Conservation (phyloP, 2,888 invertebrate genomes). For the Urechis unicinctus region DNA sequence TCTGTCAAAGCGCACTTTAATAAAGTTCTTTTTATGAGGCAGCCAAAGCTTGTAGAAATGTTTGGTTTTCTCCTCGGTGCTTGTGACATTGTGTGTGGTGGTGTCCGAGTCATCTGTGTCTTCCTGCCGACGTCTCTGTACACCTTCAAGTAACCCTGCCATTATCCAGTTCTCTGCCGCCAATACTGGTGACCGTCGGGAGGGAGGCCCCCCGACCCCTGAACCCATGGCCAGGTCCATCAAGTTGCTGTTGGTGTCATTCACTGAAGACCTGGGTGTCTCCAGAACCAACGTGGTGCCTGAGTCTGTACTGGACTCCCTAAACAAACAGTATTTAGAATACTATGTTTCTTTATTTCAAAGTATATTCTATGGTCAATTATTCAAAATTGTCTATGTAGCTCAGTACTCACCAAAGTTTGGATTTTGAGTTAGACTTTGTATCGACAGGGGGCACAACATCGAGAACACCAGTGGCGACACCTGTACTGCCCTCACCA, state of each 20-base stretch:
- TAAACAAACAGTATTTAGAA: background rate
- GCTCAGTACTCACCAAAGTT: too few relatives aligned
- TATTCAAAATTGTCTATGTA: too few relatives aligned
- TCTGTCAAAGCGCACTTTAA: slow-evolving; percentile 87
- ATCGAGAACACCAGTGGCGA: slow-evolving; percentile 38
- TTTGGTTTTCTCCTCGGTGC: slow-evolving; percentile 44
- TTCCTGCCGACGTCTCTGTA: background rate
- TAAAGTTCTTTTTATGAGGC: slow-evolving; percentile 55
- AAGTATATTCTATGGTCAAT: too few relatives aligned
- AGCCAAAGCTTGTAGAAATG: slow-evolving; percentile 73
- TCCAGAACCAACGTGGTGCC: slow-evolving; percentile 51
- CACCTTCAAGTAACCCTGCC: background rate
- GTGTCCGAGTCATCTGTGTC: slow-evolving; percentile 27
- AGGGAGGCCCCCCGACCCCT: slow-evolving; percentile 12
- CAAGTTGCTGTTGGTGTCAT: slow-evolving; percentile 1
- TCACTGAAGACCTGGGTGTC: slow-evolving; percentile 7
- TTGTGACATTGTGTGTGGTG: slow-evolving; percentile 12
- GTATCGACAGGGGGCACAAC: too few relatives aligned
- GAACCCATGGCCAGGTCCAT: slow-evolving; percentile 14
- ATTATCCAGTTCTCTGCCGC: background rate
- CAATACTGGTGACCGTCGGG: slow-evolving; percentile 3
- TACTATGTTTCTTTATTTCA: too few relatives aligned
- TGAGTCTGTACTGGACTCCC: slow-evolving; percentile 40
- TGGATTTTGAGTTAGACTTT: too few relatives aligned
- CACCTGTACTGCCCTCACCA: slow-evolving; percentile 65